These are phyloP conservation scores for Vannuccia rotundouncinata DNA, from an alignment of 2,888 invertebrate species.

Conservation along the genomic window DNA sequence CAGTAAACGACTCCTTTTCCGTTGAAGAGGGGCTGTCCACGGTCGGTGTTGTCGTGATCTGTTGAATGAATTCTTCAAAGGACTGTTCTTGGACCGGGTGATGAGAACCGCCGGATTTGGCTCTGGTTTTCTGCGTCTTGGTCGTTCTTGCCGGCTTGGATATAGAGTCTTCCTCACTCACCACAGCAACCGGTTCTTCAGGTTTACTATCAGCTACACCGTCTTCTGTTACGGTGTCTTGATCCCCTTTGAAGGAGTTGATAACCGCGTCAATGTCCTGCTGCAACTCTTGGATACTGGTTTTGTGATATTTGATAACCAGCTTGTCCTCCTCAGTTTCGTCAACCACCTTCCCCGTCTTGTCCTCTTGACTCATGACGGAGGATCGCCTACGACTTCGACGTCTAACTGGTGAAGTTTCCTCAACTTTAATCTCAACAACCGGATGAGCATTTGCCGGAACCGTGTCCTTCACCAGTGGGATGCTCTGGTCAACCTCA, in stretches of 20 bases:
- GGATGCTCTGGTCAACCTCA: background rate
- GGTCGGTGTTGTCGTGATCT: too few species aligned
- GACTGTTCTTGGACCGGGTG: too few species aligned
- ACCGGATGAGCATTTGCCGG: too few species aligned
- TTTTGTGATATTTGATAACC: constrained; percentile 1
- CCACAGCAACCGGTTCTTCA: background rate
- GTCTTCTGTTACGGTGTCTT: background rate
- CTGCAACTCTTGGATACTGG: background rate
- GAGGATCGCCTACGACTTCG: constrained; percentile 1
- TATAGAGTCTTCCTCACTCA: background rate
- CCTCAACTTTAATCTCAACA: background rate
- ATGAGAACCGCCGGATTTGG: too few species aligned
- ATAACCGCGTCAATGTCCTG: constrained; percentile 7
- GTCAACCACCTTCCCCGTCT: background rate
- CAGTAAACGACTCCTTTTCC: too few species aligned
- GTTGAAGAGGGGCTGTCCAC: too few species aligned
- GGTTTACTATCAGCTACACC: background rate
- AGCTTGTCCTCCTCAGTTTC: background rate
- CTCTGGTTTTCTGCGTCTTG: too few species aligned
- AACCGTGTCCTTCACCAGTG: background rate
- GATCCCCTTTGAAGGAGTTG: background rate
- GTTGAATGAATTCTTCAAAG: too few species aligned
- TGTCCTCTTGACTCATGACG: background rate
- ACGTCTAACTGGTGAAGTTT: background rate
- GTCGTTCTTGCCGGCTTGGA: too few species aligned